phyloP scores from a whole-genome alignment of 1,140 invertebrate species.

The Microplitis demolitor region DNA sequence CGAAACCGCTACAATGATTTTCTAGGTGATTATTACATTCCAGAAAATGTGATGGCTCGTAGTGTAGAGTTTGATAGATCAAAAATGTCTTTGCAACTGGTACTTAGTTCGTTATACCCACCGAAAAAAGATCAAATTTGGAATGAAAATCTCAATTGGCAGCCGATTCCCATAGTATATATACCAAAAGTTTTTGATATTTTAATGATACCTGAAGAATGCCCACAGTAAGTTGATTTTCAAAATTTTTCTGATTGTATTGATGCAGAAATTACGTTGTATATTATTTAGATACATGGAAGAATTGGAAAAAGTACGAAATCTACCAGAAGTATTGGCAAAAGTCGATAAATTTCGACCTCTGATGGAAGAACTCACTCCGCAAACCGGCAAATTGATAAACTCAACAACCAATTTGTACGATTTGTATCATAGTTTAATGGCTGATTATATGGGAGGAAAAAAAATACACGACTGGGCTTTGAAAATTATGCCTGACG shows the following conservation, averaged over 20 bases:
- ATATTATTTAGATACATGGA: constrained; percentile 27
- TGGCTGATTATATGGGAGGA: constrained; percentile 54
- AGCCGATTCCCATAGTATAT: constrained; percentile 38
- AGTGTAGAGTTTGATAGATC: constrained; percentile 67
- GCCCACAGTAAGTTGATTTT: constrained; percentile 29
- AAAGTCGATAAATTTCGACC: constrained; percentile 14
- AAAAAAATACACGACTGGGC: too few species aligned
- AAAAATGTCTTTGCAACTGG: constrained; percentile 57
- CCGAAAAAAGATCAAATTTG: constrained; percentile 41
- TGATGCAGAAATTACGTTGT: constrained; percentile 64
- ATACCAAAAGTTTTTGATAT: not conserved
- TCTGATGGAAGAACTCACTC: constrained; percentile 32
- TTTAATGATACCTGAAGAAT: not conserved
- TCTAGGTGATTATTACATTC: constrained; percentile 51
- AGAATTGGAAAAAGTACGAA: constrained; percentile 6
- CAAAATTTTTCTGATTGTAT: constrained; percentile 67
- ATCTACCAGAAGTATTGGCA: constrained; percentile 5
- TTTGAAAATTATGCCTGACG: too few species aligned
- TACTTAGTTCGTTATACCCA: constrained; percentile 49
- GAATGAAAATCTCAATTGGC: constrained; percentile 46
- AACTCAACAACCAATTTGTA: constrained; percentile 22
- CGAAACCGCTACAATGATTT: constrained; percentile 53
- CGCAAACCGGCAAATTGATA: constrained; percentile 37
- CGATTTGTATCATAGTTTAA: constrained; percentile 42
- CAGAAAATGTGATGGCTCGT: constrained; percentile 55